Conservation (phyloP, 1,140 invertebrate genomes). For the Holcopasites calliopsidis region DNA sequence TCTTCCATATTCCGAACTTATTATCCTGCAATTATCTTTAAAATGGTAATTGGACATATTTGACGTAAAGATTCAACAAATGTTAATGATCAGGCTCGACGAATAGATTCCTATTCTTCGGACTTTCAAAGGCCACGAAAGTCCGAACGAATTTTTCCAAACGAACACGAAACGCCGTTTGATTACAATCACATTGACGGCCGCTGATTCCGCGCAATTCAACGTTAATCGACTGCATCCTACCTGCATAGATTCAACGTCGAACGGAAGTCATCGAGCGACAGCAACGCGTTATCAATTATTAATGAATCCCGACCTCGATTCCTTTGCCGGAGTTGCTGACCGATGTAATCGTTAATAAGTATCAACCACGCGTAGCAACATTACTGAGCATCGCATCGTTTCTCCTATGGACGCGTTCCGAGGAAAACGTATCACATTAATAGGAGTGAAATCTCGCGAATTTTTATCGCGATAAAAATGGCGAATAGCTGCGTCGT, state of each 20-base stretch:
- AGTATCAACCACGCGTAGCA: not conserved
- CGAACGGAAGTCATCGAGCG: constrained; percentile 52
- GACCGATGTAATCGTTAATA: constrained; percentile 5
- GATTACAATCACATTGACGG: not conserved
- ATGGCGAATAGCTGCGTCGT: not conserved
- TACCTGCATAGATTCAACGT: constrained; percentile 21
- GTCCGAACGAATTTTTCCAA: not conserved
- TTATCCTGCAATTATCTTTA: constrained; percentile 10
- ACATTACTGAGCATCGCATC: not conserved
- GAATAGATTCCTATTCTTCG: not conserved
- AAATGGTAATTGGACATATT: not conserved
- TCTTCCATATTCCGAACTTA: too few relatives aligned
- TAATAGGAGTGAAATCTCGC: not conserved
- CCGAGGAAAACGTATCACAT: not conserved
- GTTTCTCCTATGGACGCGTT: not conserved
- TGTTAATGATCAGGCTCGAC: not conserved
- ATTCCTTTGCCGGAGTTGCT: constrained; percentile 9
- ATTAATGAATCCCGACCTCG: constrained; percentile 60
- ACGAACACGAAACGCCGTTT: too few relatives aligned
- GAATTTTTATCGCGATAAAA: not conserved
- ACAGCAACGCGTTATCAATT: constrained; percentile 56
- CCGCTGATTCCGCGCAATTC: not conserved
- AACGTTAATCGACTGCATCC: constrained; percentile 34
- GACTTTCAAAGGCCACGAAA: not conserved
- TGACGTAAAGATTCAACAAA: not conserved